phyloP scores from a whole-genome alignment of 2,113 vertebrate genomes.

The Orientallactaga bullata region DNA sequence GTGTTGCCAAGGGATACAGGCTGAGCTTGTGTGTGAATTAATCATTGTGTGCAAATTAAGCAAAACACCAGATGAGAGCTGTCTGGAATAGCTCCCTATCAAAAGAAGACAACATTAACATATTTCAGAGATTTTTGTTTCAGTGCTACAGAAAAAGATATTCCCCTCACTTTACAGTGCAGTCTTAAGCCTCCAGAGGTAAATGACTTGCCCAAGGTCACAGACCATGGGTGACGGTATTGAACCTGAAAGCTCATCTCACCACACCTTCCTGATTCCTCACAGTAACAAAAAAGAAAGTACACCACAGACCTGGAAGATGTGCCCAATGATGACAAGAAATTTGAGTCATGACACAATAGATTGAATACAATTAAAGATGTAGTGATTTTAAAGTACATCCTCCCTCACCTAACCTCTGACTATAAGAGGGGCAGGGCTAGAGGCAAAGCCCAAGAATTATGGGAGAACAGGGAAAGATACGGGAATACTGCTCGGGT shows the following conservation, averaged over 20 bases:
- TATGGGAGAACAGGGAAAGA: not conserved
- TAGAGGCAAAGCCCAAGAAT: not conserved
- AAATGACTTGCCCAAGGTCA: not conserved
- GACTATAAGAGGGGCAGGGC: not conserved
- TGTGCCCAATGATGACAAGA: not conserved
- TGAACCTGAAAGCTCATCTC: not conserved
- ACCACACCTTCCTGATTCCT: not conserved
- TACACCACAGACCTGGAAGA: not conserved
- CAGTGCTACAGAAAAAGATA: not conserved
- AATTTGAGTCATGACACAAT: not conserved
- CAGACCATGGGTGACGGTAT: not conserved
- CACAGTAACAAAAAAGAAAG: not conserved
- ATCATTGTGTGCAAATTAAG: constrained; percentile 81
- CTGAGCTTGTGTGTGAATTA: constrained; percentile 74
- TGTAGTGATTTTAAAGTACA: not conserved
- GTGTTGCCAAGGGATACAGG: constrained; percentile 72
- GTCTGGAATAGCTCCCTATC: constrained; percentile 74
- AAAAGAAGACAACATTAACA: constrained; percentile 45
- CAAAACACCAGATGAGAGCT: constrained; percentile 77
- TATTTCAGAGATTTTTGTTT: constrained; percentile 44
- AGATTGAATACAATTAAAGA: not conserved
- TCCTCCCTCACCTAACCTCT: not conserved
- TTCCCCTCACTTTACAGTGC: not conserved
- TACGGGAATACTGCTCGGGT: not conserved
- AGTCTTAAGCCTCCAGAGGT: not conserved